Conservation (phyloP, 2,797 vertebrate species). For the Sparidentex hasta region DNA sequence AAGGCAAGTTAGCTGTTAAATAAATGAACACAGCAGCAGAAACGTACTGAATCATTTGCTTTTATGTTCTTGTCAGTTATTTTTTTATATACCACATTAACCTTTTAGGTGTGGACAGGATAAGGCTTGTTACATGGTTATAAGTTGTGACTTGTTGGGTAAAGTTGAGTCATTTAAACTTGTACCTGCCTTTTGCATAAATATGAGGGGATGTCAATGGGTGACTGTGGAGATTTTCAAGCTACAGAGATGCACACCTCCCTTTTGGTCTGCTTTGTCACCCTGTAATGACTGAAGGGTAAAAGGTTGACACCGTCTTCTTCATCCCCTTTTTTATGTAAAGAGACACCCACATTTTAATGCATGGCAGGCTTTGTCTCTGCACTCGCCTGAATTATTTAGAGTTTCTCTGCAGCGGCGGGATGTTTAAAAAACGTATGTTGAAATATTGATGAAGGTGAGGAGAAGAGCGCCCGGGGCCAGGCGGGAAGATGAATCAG, state of each 20-base stretch:
- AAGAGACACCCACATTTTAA: slow-evolving; percentile 71
- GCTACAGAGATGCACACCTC: slow-evolving; percentile 1
- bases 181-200: not conserved
- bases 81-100: not conserved
- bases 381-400: slow-evolving; percentile 85
- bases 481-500: slow-evolving; percentile 82
- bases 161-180: slow-evolving; percentile 5
- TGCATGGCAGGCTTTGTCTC: slow-evolving; percentile 74
- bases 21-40: slow-evolving; percentile 11
- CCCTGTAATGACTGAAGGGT: slow-evolving; percentile 62
- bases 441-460: slow-evolving; percentile 90
- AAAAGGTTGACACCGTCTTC: slow-evolving; percentile 59
- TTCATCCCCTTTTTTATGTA: slow-evolving; percentile 51
- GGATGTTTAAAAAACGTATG: slow-evolving; percentile 85
- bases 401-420: slow-evolving; percentile 76
- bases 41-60: not conserved
- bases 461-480: slow-evolving; percentile 78
- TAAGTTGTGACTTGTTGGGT: slow-evolving; percentile 4
- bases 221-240: slow-evolving; percentile 13
- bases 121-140: slow-evolving; percentile 1
- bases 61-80: not conserved
- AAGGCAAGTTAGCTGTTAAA: slow-evolving; percentile 26
- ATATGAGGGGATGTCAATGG: slow-evolving; percentile 20
- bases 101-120: not conserved
- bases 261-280: slow-evolving; percentile 32